Evolutionary conservation across 1,140 invertebrate genomes (phyloP).

Genomic region (Trichonephila clavipes): DNA sequence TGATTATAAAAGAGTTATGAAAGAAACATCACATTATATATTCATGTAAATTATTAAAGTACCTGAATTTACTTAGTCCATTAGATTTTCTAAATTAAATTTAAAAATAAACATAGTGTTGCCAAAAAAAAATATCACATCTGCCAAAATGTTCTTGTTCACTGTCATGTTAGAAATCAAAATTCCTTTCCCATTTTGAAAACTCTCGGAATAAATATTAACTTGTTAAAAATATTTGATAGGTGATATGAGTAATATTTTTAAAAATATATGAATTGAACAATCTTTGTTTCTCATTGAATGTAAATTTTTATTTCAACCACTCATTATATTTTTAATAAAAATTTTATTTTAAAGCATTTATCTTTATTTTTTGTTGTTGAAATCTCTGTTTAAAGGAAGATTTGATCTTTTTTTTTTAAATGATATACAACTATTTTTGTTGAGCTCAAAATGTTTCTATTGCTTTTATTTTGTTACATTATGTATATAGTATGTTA

Average conservation of each 20-base stretch:
- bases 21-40: neutral
- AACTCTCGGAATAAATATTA: neutral
- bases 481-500: neutral
- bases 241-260: neutral
- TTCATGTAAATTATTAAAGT: neutral
- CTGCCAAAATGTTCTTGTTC: neutral
- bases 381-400: neutral
- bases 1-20: neutral
- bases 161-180: neutral
- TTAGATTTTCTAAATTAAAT: neutral
- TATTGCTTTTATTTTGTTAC: neutral
- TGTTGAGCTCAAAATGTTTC: neutral
- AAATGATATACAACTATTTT: neutral
- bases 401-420: neutral
- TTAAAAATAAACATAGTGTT: neutral
- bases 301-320: neutral
- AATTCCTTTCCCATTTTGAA: neutral
- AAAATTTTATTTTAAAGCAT: constrained; percentile 1
- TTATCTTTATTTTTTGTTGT: neutral
- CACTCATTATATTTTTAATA: neutral
- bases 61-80: neutral
- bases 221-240: constrained; percentile 6
- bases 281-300: neutral
- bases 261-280: neutral
- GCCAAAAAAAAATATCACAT: neutral